A percentile compares a stretch with the other conserved stretches of the same genome.
Evolutionary conservation across 2,113 vertebrate species (phyloP).

Genomic region (Zosterops japonicus): DNA sequence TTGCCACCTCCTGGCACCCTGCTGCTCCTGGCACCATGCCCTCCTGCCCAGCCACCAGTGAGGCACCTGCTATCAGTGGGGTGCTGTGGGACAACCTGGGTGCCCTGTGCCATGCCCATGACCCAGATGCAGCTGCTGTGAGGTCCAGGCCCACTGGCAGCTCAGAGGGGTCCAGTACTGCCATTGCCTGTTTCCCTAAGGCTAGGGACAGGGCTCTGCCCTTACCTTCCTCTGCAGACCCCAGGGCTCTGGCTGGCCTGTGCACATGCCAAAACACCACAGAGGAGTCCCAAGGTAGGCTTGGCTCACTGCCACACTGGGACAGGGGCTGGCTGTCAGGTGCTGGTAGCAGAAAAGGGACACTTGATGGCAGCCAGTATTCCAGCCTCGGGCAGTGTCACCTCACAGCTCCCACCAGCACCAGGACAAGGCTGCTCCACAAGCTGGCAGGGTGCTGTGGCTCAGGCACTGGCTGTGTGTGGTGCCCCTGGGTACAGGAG

Average conservation of each 20-base stretch:
- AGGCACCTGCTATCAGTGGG: neutral
- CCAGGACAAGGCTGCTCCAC: neutral
- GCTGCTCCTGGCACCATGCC: neutral
- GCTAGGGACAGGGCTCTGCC: neutral
- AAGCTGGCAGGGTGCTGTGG: neutral
- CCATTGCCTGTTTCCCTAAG: neutral
- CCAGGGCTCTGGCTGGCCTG: neutral
- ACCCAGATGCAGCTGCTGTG: neutral
- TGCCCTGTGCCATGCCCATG: fast-evolving
- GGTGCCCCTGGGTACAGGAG: neutral
- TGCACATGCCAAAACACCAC: neutral
- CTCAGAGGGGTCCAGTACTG: neutral
- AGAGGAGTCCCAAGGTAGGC: neutral
- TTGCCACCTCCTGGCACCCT: neutral
- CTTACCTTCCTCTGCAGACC: neutral
- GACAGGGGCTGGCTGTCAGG: neutral
- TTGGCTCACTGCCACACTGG: neutral
- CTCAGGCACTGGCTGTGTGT: fast-evolving
- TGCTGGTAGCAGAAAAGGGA: neutral
- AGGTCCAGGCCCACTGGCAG: neutral
- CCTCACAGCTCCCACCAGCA: neutral
- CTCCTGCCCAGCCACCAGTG: neutral
- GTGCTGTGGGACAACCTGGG: neutral
- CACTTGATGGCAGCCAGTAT: neutral
- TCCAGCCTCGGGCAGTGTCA: neutral